Conservation (phyloP, 2,113 vertebrate genomes). For the Delphinapterus leucas region DNA sequence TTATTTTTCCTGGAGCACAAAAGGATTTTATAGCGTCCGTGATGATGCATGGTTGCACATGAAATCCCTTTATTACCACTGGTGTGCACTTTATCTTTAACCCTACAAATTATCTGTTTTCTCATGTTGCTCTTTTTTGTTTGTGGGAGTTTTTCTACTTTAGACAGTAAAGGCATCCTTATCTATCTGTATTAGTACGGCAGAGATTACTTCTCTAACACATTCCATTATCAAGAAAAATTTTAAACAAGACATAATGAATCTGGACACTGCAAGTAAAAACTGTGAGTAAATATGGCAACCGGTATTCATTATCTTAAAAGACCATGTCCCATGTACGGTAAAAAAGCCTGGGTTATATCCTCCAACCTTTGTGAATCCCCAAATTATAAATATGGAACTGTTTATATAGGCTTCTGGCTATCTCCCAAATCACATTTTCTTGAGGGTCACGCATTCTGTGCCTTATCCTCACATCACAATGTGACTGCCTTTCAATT, state of each 20-base stretch:
- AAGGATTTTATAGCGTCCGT: not conserved
- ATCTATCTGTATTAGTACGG: not conserved
- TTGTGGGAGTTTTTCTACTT: not conserved
- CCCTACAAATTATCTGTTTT: not conserved
- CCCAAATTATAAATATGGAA: not conserved
- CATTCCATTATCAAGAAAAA: not conserved
- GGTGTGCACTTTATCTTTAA: not conserved
- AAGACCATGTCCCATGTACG: not conserved
- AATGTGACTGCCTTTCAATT: not conserved
- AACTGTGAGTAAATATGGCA: not conserved
- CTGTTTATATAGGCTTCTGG: not conserved
- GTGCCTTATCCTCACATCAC: not conserved
- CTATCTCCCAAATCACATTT: not conserved
- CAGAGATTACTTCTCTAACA: not conserved
- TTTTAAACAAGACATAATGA: not conserved
- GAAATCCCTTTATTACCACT: not conserved
- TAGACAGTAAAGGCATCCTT: not conserved
- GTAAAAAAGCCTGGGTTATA: not conserved
- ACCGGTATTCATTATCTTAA: not conserved
- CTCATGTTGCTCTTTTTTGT: not conserved
- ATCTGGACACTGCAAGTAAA: not conserved
- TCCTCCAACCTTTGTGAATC: not conserved
- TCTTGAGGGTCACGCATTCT: not conserved
- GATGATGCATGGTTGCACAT: not conserved
- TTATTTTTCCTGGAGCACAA: constrained; percentile 32